Evolutionary conservation across 2,888 invertebrate species (phyloP), one percentile per base, ranked within the genome.

Genomic region (Lypha dubia): DNA sequence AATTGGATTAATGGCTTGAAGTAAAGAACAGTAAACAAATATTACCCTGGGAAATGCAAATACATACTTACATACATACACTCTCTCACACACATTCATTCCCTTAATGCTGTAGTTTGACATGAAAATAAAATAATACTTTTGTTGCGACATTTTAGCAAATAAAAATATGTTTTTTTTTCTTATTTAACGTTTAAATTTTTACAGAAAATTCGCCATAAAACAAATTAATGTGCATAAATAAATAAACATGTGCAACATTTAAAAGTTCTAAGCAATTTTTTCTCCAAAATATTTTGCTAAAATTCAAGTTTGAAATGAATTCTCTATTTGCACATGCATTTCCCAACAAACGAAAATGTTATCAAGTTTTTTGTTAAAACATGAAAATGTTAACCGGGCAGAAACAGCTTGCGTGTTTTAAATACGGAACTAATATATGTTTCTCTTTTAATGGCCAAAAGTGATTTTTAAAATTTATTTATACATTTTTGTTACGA

Each of bases 1-100:
- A 79, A 65, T 73, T 79, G 73, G 65, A 79, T 79, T 79, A 65
- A 79, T 79, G 46, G 71, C 49, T 65, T 58, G 73, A 79, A 38
- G 24, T 46, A 79, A 75, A 79, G 70, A 75, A 76, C 51, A 38
- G 49, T 83, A 79, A 83, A 79, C 41, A 79, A 71, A 79, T 74
- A 79, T 68, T 70, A 41, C 41, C 65, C 67, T 24, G 51, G 35
- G 22, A 60, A 44, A 74, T 28, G 15, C 38, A 9, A n/a, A 63
- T 15, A 24, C 35, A 28, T 35, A 80, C 20, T n/a, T 28, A 44
- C 7, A 32, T 15, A 24, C 35, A 28, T 35, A 80, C 20, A 13
- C 28, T 32, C 7, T 20, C 24, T 24, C 15, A 20, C 17, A 49
- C 49, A 20, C 49, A 49, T 7, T 20, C 17, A 0, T 1, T 35